A percentile compares a stretch with the other conserved stretches of the same genome.
phyloP scores from a whole-genome alignment of 2,888 invertebrate genomes.

The Dynastes grantii region DNA sequence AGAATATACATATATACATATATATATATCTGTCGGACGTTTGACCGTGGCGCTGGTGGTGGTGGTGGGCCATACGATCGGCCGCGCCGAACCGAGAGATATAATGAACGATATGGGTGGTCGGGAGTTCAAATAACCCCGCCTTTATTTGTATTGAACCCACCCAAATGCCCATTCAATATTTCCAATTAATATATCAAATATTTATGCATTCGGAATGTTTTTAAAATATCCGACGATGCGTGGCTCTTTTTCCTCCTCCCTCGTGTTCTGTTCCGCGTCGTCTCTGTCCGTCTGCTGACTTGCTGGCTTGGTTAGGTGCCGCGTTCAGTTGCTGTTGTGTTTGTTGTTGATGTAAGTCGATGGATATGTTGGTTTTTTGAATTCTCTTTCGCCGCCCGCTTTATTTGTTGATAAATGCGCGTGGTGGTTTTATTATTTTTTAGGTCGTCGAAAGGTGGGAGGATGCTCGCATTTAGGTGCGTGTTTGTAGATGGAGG shows the following conservation, averaged over 20 bases:
- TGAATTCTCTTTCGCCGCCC: neutral
- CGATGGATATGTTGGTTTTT: slow-evolving; percentile 14
- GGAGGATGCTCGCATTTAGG: neutral
- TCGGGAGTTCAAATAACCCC: slow-evolving; percentile 64
- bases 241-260: neutral
- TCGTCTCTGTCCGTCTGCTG: neutral
- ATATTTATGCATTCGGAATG: slow-evolving; percentile 58
- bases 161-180: slow-evolving; percentile 63
- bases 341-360: neutral
- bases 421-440: slow-evolving; percentile 9
- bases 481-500: neutral
- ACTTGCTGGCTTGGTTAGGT: neutral
- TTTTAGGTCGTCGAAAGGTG: slow-evolving; percentile 3
- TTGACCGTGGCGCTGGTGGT: slow-evolving; percentile 13
- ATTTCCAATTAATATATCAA: slow-evolving; percentile 65
- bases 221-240: slow-evolving; percentile 43
- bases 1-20: slow-evolving; percentile 27
- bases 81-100: slow-evolving; percentile 33
- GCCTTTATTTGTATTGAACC: slow-evolving; percentile 66
- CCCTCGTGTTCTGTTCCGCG: neutral
- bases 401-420: slow-evolving; percentile 12
- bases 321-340: neutral
- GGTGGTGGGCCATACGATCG: neutral
- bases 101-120: slow-evolving; percentile 63
- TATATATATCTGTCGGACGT: slow-evolving; percentile 13